These are phyloP conservation scores for Anthoscopus minutus DNA, from an alignment of 2,113 vertebrate genomes.

Conservation along the genomic window DNA sequence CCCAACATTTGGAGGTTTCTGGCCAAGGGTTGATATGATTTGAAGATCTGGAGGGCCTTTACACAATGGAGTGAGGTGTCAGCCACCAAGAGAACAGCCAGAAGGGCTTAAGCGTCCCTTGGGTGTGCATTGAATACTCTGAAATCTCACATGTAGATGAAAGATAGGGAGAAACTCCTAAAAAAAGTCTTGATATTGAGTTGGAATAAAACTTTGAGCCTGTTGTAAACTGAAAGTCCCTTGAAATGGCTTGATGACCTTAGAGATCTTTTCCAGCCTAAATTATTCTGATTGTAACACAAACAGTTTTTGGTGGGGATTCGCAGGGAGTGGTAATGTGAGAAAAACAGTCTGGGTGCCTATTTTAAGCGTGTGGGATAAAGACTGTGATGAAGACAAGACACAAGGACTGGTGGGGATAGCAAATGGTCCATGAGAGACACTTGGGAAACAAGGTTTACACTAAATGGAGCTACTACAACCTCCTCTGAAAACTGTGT, in stretches of 20 bases:
- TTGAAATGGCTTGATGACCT: background rate
- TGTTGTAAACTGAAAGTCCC: background rate
- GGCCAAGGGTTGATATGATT: background rate
- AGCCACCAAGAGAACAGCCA: background rate
- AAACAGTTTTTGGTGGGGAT: background rate
- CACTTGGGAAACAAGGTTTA: background rate
- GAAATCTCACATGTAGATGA: background rate
- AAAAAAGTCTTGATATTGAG: background rate
- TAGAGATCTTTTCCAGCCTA: background rate
- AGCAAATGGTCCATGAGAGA: background rate
- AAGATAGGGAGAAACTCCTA: background rate
- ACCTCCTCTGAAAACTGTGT: background rate
- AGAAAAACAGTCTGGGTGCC: background rate
- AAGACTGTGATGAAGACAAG: background rate
- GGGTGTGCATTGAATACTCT: background rate
- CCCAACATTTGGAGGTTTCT: background rate
- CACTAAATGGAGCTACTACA: background rate
- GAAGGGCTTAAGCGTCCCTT: background rate
- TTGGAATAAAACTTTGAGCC: background rate
- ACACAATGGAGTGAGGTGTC: fast-evolving
- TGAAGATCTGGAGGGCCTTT: background rate
- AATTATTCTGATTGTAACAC: background rate
- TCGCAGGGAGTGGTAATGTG: fast-evolving
- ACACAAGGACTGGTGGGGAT: background rate
- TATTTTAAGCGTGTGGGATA: background rate